phyloP scores from a whole-genome alignment of 1,140 invertebrate species.

The Homarus americanus region DNA sequence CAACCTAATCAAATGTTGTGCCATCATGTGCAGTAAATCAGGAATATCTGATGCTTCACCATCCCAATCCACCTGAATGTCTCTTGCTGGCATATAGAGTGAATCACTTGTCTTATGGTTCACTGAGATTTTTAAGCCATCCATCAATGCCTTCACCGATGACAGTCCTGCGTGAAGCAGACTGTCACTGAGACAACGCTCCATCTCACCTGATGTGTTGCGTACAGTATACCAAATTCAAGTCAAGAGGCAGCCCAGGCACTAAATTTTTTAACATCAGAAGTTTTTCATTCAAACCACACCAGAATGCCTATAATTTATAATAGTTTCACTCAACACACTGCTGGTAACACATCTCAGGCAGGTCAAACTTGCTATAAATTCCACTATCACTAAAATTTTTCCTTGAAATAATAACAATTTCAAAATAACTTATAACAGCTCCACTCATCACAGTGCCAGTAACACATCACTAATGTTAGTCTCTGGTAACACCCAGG shows the following conservation, averaged over 20 bases:
- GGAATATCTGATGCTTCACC: slow-evolving; percentile 24
- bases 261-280: too few relatives aligned
- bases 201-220: neutral
- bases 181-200: slow-evolving; percentile 16
- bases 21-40: neutral
- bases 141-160: slow-evolving; percentile 16
- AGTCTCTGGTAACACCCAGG: neutral
- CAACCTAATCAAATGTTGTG: neutral
- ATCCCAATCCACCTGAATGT: slow-evolving; percentile 15
- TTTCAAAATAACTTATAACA: neutral
- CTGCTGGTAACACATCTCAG: too few relatives aligned
- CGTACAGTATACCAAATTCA: too few relatives aligned
- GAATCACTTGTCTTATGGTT: neutral
- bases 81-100: neutral
- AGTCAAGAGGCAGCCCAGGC: too few relatives aligned
- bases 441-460: neutral
- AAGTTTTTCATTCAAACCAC: too few relatives aligned
- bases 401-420: neutral
- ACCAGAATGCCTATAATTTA: too few relatives aligned
- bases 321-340: too few relatives aligned
- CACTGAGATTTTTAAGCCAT: slow-evolving; percentile 1
- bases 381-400: too few relatives aligned
- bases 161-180: neutral
- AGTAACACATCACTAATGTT: neutral
- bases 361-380: too few relatives aligned